Conservation (phyloP, 2,888 invertebrate species). For the Eutolmus rufibarbis region DNA sequence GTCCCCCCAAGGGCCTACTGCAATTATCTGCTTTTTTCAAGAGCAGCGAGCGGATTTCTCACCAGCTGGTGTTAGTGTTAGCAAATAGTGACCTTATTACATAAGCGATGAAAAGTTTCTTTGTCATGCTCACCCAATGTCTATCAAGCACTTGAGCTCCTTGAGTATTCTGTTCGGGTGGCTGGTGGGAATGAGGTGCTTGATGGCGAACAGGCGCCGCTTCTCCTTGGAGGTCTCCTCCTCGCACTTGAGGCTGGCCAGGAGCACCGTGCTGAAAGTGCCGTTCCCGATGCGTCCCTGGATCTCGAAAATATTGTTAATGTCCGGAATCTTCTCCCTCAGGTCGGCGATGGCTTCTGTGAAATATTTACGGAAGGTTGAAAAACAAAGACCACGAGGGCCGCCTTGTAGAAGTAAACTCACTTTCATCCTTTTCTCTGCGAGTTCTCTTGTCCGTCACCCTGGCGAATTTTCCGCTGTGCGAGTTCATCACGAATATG, state of each 20-base stretch:
- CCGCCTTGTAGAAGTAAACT: not conserved
- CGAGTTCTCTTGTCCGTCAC: not conserved
- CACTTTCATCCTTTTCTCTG: slow-evolving; percentile 27
- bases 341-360: slow-evolving; percentile 59
- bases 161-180: slow-evolving; percentile 82
- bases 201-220: slow-evolving; percentile 78
- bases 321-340: slow-evolving; percentile 66
- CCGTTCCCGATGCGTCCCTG: slow-evolving; percentile 81
- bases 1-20: not conserved
- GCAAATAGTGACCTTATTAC: not conserved
- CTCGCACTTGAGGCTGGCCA: slow-evolving; percentile 71
- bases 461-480: not conserved
- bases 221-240: slow-evolving; percentile 60
- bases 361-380: not conserved
- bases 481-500: not conserved
- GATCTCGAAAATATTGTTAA: slow-evolving; percentile 71
- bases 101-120: not conserved
- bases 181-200: slow-evolving; percentile 86
- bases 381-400: not conserved
- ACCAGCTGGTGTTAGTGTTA: not conserved
- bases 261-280: slow-evolving; percentile 86
- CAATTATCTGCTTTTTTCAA: not conserved
- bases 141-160: slow-evolving; percentile 79
- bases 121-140: slow-evolving; percentile 70
- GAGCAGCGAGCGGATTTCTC: not conserved